Evolutionary conservation across 2,797 vertebrate species (phyloP).

Genomic region (Pseudomugil gertrudae): DNA sequence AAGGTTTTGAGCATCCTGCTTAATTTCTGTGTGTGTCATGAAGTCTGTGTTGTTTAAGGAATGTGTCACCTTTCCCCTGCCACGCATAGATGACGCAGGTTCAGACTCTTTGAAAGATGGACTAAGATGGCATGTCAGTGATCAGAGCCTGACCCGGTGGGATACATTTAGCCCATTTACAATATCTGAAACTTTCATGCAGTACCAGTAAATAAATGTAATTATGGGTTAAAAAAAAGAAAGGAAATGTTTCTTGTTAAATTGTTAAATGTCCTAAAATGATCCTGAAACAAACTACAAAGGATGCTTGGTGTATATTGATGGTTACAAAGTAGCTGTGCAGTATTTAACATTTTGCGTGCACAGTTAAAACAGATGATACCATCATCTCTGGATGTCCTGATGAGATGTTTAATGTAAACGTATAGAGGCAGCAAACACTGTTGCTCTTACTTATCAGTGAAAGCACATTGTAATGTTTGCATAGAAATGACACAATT

Average conservation of each 20-base stretch:
- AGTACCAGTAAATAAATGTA: conserved; percentile 3
- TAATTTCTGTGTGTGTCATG: conserved; percentile 23
- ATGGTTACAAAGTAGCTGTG: no score
- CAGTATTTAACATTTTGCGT: neutral
- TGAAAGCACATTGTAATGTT: neutral
- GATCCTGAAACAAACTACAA: no score
- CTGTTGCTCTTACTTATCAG: neutral
- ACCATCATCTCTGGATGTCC: no score
- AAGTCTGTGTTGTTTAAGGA: conserved; percentile 35
- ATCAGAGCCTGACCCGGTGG: conserved; percentile 39
- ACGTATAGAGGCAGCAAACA: neutral
- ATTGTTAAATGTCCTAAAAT: no score
- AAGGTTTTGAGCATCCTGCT: neutral
- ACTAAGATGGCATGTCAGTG: conserved; percentile 59
- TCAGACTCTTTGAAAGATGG: conserved; percentile 39
- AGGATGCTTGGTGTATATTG: no score
- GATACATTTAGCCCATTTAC: conserved; percentile 64
- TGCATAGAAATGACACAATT: neutral
- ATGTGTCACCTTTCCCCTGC: conserved; percentile 27
- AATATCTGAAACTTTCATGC: conserved; percentile 18
- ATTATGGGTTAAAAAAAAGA: no score
- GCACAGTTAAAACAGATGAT: neutral
- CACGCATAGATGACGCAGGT: conserved; percentile 24
- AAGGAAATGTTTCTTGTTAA: no score
- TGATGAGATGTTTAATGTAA: neutral